phyloP scores from a whole-genome alignment of 1,140 invertebrate genomes.

The Linepithema humile region DNA sequence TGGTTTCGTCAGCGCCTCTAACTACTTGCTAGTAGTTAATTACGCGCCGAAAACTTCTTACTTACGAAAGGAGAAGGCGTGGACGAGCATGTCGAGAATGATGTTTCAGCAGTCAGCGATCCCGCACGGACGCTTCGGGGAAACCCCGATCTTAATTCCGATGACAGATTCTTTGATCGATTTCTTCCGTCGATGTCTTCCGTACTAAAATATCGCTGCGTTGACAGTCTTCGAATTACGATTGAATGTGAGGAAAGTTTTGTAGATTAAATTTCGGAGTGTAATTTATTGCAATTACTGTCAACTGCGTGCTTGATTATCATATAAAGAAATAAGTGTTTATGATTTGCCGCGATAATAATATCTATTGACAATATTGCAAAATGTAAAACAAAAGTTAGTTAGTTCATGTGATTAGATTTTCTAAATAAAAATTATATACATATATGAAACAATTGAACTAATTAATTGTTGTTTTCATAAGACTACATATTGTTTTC shows the following conservation, averaged over 20 bases:
- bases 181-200: neutral
- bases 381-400: too few species aligned
- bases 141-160: neutral
- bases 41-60: constrained; percentile 65
- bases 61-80: constrained; percentile 55
- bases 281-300: too few species aligned
- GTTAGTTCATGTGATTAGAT: too few species aligned
- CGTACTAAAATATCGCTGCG: neutral
- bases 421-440: too few species aligned
- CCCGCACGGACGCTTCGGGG: neutral
- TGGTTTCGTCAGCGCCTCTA: constrained; percentile 56
- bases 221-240: constrained; percentile 1
- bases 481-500: too few species aligned
- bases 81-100: constrained; percentile 39
- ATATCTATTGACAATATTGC: too few species aligned
- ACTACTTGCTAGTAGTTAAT: constrained; percentile 66
- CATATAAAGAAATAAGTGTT: too few species aligned
- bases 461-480: too few species aligned
- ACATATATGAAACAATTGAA: too few species aligned
- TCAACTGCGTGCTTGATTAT: too few species aligned
- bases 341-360: too few species aligned
- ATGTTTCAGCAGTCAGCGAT: constrained; percentile 58
- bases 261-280: neutral
- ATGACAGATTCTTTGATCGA: constrained; percentile 31
- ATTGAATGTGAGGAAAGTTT: neutral